Evolutionary conservation across 1,140 invertebrate species (phyloP).

Genomic region (Sweltsa coloradensis): DNA sequence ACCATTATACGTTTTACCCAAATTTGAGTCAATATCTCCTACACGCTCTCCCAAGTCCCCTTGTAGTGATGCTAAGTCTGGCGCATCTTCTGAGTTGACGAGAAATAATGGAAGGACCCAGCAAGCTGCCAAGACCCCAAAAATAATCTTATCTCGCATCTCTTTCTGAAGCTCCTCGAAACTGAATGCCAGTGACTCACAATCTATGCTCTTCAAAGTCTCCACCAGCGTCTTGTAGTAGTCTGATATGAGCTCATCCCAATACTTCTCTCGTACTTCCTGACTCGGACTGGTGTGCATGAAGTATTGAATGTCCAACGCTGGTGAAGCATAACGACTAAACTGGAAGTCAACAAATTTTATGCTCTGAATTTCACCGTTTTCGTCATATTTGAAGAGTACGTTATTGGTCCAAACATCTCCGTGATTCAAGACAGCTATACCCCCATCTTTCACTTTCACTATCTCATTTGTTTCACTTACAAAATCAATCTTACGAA

Average conservation of each 20-base stretch:
- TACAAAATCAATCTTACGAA: neutral
- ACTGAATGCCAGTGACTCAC: neutral
- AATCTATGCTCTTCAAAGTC: slow-evolving; percentile 26
- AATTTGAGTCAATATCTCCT: neutral
- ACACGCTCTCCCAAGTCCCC: neutral
- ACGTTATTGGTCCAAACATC: slow-evolving; percentile 20
- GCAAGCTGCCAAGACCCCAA: slow-evolving; percentile 7
- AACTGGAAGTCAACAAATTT: slow-evolving; percentile 38
- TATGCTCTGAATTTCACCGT: slow-evolving; percentile 1
- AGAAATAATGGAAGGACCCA: neutral
- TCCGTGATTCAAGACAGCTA: slow-evolving; percentile 12
- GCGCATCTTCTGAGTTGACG: neutral
- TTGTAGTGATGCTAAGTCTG: neutral
- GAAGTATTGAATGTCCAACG: slow-evolving; percentile 38
- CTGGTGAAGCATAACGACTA: slow-evolving; percentile 31
- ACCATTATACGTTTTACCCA: neutral
- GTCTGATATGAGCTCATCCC: slow-evolving; percentile 29
- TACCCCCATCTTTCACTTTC: neutral
- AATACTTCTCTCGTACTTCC: slow-evolving; percentile 21
- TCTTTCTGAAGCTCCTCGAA: slow-evolving; percentile 6
- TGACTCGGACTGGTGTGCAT: slow-evolving; percentile 27
- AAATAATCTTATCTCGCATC: slow-evolving; percentile 1
- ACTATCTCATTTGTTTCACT: neutral
- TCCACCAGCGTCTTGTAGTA: slow-evolving; percentile 25
- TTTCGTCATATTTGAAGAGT: slow-evolving; percentile 14